Percentiles rank a stretch among this genome's conserved stretches.
phyloP scores from a whole-genome alignment of 2,888 invertebrate genomes.

The Drosophila anomalipes region DNA sequence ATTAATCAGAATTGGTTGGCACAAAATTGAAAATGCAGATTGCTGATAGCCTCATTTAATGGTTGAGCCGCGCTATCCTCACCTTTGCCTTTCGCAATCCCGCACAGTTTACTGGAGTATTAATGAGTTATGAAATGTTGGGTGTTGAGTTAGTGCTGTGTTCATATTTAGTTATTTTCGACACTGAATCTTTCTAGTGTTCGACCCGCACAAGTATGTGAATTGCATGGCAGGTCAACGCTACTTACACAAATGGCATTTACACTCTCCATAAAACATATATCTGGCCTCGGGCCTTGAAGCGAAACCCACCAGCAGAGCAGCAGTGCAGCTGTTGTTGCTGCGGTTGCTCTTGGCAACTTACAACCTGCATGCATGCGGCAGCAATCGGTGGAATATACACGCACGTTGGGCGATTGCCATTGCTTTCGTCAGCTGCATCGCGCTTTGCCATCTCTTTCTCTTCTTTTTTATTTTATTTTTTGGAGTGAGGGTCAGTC shows the following conservation, averaged over 20 bases:
- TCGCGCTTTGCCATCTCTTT: neutral
- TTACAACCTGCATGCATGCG: slow-evolving; percentile 35
- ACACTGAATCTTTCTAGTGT: neutral
- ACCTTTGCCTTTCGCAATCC: neutral
- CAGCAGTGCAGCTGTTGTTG: neutral
- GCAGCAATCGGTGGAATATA: slow-evolving; percentile 36
- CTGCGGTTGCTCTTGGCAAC: slow-evolving; percentile 6
- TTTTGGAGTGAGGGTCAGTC: slow-evolving; percentile 1
- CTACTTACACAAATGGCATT: slow-evolving; percentile 9
- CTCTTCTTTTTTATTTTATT: neutral
- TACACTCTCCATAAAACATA: slow-evolving; percentile 19
- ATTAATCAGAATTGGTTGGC: neutral
- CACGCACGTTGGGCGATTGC: slow-evolving; percentile 30
- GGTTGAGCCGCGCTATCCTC: neutral
- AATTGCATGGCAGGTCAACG: slow-evolving; percentile 10
- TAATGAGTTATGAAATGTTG: neutral
- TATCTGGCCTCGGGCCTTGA: slow-evolving; percentile 15
- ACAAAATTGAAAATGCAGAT: neutral
- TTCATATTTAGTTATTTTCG: neutral
- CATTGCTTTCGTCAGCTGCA: neutral
- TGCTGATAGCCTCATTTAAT: neutral
- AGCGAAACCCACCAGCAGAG: neutral
- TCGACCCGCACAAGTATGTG: neutral
- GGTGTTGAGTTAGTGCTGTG: neutral
- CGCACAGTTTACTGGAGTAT: neutral